phyloP scores from a whole-genome alignment of 2,797 vertebrate species.

The Tadarida brasiliensis region DNA sequence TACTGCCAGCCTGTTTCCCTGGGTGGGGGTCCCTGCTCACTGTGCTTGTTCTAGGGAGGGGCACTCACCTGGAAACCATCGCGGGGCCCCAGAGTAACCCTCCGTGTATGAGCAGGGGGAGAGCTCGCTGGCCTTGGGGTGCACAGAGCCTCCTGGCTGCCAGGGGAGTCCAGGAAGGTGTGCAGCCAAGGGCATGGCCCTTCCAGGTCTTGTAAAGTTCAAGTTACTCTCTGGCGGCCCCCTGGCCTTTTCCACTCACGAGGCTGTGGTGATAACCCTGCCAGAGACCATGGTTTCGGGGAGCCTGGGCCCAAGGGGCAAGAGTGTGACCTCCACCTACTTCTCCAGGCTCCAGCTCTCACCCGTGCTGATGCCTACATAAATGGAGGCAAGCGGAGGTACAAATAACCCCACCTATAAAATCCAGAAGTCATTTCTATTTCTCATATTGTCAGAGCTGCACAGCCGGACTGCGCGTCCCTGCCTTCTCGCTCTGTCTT shows the following conservation, averaged over 20 bases:
- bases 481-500: background rate
- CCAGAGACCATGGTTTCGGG: background rate
- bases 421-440: slow-evolving; percentile 42
- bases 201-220: background rate
- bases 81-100: background rate
- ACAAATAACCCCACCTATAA: slow-evolving; percentile 49
- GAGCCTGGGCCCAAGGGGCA: background rate
- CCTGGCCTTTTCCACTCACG: background rate
- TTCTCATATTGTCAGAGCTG: background rate
- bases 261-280: background rate
- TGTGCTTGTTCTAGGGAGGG: background rate
- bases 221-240: background rate
- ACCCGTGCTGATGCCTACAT: background rate
- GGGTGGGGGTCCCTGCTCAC: background rate
- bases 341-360: background rate
- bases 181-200: background rate
- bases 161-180: background rate
- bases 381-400: background rate
- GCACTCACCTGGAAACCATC: background rate
- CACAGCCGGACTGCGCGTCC: background rate
- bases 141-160: background rate
- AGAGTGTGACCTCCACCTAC: background rate
- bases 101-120: background rate
- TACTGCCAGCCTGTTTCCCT: background rate
- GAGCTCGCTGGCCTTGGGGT: background rate